Conservation (phyloP, 1,140 invertebrate species). For the Drosophila navojoa region DNA sequence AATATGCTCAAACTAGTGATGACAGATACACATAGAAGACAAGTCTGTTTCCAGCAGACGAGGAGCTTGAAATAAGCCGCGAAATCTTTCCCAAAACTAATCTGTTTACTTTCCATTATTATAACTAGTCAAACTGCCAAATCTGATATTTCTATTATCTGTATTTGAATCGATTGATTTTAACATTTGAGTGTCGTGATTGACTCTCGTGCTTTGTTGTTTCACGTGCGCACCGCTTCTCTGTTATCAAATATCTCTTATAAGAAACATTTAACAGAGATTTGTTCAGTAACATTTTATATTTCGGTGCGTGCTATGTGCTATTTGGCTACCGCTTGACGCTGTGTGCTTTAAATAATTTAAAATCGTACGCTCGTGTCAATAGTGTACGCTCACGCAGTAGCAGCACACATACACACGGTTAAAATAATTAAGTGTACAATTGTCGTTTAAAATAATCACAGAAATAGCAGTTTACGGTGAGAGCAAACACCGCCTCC, state of each 20-base stretch:
- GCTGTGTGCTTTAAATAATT: constrained; percentile 36
- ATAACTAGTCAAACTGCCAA: too few species aligned
- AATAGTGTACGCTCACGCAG: constrained; percentile 24
- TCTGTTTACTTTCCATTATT: not conserved
- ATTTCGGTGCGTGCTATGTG: constrained; percentile 43
- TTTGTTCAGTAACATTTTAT: constrained; percentile 44
- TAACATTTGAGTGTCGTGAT: not conserved
- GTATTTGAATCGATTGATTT: not conserved
- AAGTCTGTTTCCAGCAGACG: not conserved
- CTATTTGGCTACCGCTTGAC: constrained; percentile 31
- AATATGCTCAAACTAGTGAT: not conserved
- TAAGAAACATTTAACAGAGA: constrained; percentile 48
- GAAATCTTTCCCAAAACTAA: not conserved
- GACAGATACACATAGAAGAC: not conserved
- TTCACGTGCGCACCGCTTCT: constrained; percentile 29
- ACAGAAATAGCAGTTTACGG: constrained; percentile 15
- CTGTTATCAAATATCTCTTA: constrained; percentile 40
- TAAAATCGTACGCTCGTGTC: constrained; percentile 30
- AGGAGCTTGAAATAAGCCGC: not conserved
- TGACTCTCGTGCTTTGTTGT: not conserved
- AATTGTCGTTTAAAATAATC: constrained; percentile 31
- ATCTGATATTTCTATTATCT: not conserved
- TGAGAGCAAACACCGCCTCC: constrained; percentile 18
- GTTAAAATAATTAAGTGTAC: constrained; percentile 41
- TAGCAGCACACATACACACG: constrained; percentile 8